Evolutionary conservation across 2,797 vertebrate genomes (phyloP), one percentile per base, ranked within the genome.

Genomic region (Dryobates pubescens): DNA sequence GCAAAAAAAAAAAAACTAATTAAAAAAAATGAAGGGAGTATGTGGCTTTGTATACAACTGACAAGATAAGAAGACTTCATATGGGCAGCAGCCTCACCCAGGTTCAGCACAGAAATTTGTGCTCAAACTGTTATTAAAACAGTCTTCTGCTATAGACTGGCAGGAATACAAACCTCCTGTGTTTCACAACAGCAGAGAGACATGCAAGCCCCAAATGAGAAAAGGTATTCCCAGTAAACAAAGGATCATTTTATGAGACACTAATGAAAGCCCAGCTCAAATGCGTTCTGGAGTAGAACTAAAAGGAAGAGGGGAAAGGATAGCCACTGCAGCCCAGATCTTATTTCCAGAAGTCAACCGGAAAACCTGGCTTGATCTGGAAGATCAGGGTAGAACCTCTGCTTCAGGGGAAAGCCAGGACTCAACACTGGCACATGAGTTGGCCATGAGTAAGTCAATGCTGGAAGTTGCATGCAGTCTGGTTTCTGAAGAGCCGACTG

Each of bases 391-490:
- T 34, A 80, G 69, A 85, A 80, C 24, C 4, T 13, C 34, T 49
- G 13, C 0, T 72, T 23, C 38, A 53, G 58, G 3, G 23, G 43
- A 4, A 62, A 75, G 59, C 20, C 3, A 34, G 9, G 53, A 17
- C 51, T 65, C 20, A 4, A 2, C 26, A 30, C 0, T 6, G 30
- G 43, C 61, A 41, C 12, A 2, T 1, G 30, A 71, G 65, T 4
- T 41, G 58, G 7, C 34, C 10, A 1, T 6, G 62, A 77, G 9
- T 27, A 20, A 88, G n/a, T 58, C 23, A 45, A n/a, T 3, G 24
- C 36, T 80, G 34, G 68, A 79, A 82, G 61, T 71, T 22, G 17
- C 0, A 10, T 0, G 6, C 29, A 74, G 49, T 22, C 38, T 2
- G 59, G 64, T 72, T 84, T 84, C 64, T 7, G 8, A 83, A 80